phyloP scores from a whole-genome alignment of 2,113 vertebrate species.

The Hipposideros armiger region DNA sequence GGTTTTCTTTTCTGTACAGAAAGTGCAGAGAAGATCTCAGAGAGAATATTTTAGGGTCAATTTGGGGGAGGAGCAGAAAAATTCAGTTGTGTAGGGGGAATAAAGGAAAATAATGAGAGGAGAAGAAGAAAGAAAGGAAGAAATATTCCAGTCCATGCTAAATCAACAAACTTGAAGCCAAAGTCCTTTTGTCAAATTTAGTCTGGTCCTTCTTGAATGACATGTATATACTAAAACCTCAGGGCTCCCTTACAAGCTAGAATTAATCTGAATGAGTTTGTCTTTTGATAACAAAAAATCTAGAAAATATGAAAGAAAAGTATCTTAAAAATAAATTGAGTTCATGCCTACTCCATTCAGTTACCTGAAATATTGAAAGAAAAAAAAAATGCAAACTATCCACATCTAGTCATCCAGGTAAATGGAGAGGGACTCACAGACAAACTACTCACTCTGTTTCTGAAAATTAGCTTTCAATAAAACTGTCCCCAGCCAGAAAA shows the following conservation, averaged over 20 bases:
- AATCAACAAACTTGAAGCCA: neutral
- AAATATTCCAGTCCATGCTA: neutral
- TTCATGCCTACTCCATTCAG: neutral
- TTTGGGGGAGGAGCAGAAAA: neutral
- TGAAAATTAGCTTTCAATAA: neutral
- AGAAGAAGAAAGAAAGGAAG: neutral
- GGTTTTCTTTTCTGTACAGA: neutral
- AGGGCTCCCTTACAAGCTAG: neutral
- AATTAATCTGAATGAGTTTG: neutral
- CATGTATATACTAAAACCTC: accelerated
- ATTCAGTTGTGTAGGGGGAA: neutral
- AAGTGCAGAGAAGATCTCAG: neutral
- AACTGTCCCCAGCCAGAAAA: neutral
- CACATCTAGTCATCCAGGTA: neutral
- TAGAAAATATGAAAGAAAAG: neutral
- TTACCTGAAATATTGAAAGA: neutral
- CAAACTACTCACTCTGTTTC: neutral
- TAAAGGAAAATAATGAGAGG: neutral
- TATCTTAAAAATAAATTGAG: neutral
- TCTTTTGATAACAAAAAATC: neutral
- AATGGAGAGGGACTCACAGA: neutral
- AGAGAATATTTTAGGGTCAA: neutral
- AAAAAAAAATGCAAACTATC: neutral
- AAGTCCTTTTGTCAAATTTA: neutral
- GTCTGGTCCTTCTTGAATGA: neutral